Conservation (phyloP, 1,140 invertebrate genomes). For the Pentalonia nigronervosa region DNA sequence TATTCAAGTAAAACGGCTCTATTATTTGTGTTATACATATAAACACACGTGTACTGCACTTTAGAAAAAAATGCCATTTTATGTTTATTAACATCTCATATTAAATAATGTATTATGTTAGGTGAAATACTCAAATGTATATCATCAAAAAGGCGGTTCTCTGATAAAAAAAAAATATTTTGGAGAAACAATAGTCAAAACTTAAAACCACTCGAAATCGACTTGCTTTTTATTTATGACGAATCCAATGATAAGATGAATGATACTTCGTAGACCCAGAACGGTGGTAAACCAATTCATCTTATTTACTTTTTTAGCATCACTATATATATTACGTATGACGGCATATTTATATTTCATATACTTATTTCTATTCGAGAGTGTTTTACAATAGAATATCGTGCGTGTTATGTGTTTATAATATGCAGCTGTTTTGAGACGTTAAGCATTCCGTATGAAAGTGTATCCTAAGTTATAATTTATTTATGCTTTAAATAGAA, state of each 20-base stretch:
- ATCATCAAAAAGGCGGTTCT: neutral
- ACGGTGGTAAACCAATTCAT: neutral
- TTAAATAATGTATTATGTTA: neutral
- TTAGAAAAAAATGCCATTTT: too few relatives aligned
- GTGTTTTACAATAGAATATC: neutral
- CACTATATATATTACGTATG: neutral
- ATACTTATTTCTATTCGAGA: neutral
- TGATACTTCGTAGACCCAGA: neutral
- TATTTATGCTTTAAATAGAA: neutral
- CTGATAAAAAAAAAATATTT: neutral
- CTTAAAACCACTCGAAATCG: neutral
- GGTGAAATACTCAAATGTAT: neutral
- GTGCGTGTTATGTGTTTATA: neutral
- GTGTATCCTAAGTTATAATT: neutral
- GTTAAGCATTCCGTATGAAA: neutral
- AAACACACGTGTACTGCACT: too few relatives aligned
- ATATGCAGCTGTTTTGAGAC: neutral
- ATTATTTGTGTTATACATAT: too few relatives aligned
- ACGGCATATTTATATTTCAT: conserved; percentile 10
- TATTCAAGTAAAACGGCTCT: neutral
- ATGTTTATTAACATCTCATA: neutral
- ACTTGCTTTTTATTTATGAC: neutral
- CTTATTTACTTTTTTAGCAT: neutral
- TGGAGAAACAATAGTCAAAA: neutral
- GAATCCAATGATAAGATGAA: neutral